phyloP scores from a whole-genome alignment of 2,113 vertebrate genomes.

The Chunga burmeisteri region DNA sequence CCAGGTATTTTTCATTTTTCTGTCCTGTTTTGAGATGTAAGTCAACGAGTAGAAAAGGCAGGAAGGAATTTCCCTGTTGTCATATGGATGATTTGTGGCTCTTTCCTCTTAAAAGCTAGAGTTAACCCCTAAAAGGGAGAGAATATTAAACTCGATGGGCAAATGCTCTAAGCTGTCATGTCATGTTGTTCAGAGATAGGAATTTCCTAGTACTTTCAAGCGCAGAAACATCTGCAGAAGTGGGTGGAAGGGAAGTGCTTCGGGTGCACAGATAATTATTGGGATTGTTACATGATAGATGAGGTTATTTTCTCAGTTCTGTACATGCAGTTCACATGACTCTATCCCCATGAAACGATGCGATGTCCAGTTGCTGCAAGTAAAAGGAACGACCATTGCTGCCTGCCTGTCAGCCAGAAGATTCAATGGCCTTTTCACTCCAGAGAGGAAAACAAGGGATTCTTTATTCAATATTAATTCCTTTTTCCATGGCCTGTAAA shows the following conservation, averaged over 20 bases:
- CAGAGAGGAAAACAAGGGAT: not conserved
- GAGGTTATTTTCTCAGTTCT: not conserved
- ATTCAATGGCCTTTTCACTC: not conserved
- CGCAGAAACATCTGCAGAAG: slow-evolving; percentile 17
- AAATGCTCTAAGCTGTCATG: not conserved
- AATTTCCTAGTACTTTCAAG: not conserved
- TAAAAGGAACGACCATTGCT: not conserved
- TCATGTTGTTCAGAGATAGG: not conserved
- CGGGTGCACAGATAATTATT: slow-evolving; percentile 11
- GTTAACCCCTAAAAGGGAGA: not conserved
- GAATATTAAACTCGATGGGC: not conserved
- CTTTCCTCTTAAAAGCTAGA: not conserved
- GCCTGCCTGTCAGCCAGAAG: not conserved
- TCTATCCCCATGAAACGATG: not conserved
- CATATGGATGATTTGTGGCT: not conserved
- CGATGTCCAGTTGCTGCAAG: not conserved
- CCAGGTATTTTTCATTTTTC: not conserved
- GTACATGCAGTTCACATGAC: not conserved
- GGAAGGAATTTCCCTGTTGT: not conserved
- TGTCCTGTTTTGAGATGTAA: not conserved
- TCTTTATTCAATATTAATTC: not conserved
- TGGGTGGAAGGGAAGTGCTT: slow-evolving; percentile 3
- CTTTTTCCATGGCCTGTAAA: not conserved
- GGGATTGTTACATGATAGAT: not conserved
- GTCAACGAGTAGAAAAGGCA: not conserved